Evolutionary conservation across 2,113 vertebrate genomes (phyloP), one percentile per base, ranked within the genome.

Genomic region (Grantiella picta): DNA sequence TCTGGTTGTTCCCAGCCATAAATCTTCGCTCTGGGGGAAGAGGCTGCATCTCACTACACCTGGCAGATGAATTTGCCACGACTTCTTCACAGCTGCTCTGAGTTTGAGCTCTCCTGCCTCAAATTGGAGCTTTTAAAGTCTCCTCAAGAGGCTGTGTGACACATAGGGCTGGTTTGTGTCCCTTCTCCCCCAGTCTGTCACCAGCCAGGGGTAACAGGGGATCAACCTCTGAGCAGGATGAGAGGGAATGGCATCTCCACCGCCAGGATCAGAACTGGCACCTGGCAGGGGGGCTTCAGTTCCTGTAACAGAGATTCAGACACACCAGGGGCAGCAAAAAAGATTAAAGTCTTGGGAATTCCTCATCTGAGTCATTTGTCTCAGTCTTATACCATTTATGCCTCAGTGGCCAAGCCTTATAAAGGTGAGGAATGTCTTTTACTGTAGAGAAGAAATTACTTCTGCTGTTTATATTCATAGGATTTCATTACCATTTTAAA

Each of bases 101-200:
- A 64, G 82, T 70, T 49, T 50, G 56, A 47, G 25, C 35, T 82
- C 8, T 59, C 16, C 29, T 40, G 20, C 11, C 45, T 57, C 24
- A 73, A 25, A 36, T 0, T 17, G 14, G 33, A 20, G 13, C 22
- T 63, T 64, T 53, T 21, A 35, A 35, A 45, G 33, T 40, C 36
- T 50, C 31, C 15, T 2, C n/a, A 12, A 0, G 2, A n/a, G 5
- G 8, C 35, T 64, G 10, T 25, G 25, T 11, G 35, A 6, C 17
- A 7, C 8, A 10, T 8, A 0, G 0, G 11, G 21, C 12, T 57
- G 53, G 12, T 9, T 72, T 38, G 14, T 19, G 22, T 8, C 45
- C 20, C 7, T 13, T 54, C 22, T 64, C 22, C 9, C 12, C 19
- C 19, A n/a, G 8, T 8, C 28, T 60, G 16, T 47, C 61, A 29